Base-by-base conservation (phyloP, 2,797 vertebrate genomes). In the Peromyscus melanophrys region DNA sequence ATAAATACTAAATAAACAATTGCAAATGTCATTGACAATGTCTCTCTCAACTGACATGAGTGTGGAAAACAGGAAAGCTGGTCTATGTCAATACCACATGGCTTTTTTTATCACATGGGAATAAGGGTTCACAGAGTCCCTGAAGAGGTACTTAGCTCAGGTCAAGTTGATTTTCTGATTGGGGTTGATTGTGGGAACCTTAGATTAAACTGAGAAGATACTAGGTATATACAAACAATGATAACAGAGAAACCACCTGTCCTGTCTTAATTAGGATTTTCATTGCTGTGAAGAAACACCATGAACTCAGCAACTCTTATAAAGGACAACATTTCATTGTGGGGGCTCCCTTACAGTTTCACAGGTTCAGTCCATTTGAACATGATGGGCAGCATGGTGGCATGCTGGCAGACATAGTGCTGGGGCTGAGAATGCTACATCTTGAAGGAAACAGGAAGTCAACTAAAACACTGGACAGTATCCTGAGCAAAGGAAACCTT, bases 151-250 rank as follows among this genome's bases (percentile, higher is more conserved):
- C n/a, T 94, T 91, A 89, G 84, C 1, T 82, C 57, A 96, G 12
- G 78, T 83, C 65, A 90, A 31, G 1, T 57, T 52, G 46, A 69
- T 59, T 55, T 80, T 43, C 61, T 81, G 67, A 71, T 1, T 23
- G 7, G 34, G 49, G 37, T 25, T 29, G 52, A 11, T 63, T 37
- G 10, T 85, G 43, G 40, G 37, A 76, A 57, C 73, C 34, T 67
- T 77, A 67, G 90, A 89, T 77, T 77, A 82, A 37, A 67, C 57
- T 80, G 57, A 92, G 40, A 85, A 82, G 31, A 71, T 92, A 37
- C 13, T 59, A 75, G 23, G 2, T 34, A 67, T 6, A 10, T 65
- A 89, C 27, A 84, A 94, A 96, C 83, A 11, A 16, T 73, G 69
- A 34, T 85, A 71, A 77, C 9, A 93, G 29, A 65, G 73, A 89